Base-by-base conservation (phyloP, 2,888 invertebrate species). In the Sarcophaga rosellei region DNA sequence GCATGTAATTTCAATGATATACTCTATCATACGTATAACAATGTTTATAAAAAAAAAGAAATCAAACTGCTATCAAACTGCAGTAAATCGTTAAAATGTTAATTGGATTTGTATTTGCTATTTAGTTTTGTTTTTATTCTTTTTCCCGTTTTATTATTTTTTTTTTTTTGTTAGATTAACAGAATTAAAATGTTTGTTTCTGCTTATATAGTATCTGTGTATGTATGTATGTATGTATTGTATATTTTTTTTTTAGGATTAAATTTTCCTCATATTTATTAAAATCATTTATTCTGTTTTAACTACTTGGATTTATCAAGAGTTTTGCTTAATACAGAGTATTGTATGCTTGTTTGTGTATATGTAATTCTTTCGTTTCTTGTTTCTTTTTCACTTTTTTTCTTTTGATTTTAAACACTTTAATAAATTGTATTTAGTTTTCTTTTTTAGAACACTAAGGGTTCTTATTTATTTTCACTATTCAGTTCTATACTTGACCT, bases 401-500 rank as follows among this genome's bases (percentile, higher is more conserved):
- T 15, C 15, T 53, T 15, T 53, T 15, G 53, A 53, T 53, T 15
- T 53, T 53, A 53, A 15, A 53, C 5, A 53, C 21, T 20, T 61
- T 17, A 17, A 20, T 20, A 61, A n/a, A 20, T 21, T 66, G 12
- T 45, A 25, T 65, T 10, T 17, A 17, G 63, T 4, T 6, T 20
- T 61, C 35, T 68, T 72, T 35, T n/a, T 5, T 57, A n/a, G 17
- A n/a, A 66, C 61, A 20, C 66, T 77, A 61, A 66, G 59, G 72
- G 44, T 77, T 66, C 78, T 44, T 53, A 59, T 59, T 72, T 76
- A 11, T 44, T 70, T 65, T 76, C 59, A 8, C 59, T 47, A 65
- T 82, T 76, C 76, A 72, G 62, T 76, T 72, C 68, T 25, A 75
- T 76, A 86, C 73, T 80, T 86, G 83, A 80, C 80, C 83, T 86